A percentile compares a stretch with the other conserved stretches of the same genome.
Conservation (phyloP, 2,113 vertebrate genomes). For the Ahaetulla prasina region DNA sequence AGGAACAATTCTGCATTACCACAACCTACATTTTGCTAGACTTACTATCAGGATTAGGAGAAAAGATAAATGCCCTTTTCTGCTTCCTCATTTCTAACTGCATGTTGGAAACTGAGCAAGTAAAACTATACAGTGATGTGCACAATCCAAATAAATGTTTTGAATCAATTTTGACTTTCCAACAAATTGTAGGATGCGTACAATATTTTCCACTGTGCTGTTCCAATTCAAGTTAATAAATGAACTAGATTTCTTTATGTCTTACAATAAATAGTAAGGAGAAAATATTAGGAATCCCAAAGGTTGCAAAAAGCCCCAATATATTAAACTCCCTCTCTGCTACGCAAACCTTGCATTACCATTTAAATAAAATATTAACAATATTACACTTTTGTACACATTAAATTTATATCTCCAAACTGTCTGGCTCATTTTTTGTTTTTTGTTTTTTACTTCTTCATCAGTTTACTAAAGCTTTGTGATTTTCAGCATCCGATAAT, state of each 20-base stretch:
- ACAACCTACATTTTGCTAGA: not conserved
- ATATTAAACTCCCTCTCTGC: not conserved
- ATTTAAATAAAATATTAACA: conserved; percentile 42
- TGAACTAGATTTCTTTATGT: not conserved
- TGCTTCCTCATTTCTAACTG: not conserved
- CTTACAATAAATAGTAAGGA: not conserved
- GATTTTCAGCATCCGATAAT: not conserved
- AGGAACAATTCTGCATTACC: not conserved
- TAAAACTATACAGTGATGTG: not conserved
- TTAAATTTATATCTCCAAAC: conserved; percentile 13
- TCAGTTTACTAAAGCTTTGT: conserved; percentile 24
- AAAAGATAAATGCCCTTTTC: not conserved
- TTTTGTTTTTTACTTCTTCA: conserved; percentile 18
- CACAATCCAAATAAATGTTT: not conserved
- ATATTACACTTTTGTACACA: conserved; percentile 44
- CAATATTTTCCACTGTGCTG: not conserved
- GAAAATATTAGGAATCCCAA: not conserved
- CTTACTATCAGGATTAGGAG: not conserved
- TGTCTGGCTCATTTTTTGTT: conserved; percentile 21
- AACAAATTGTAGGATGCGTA: not conserved
- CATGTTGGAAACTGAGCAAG: not conserved
- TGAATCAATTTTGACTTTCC: not conserved
- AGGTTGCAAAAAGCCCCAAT: not conserved
- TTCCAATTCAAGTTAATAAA: not conserved
- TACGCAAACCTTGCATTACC: conserved; percentile 14